Evolutionary conservation across 2,113 vertebrate species (phyloP).

Genomic region (Mormyrus iriodes): DNA sequence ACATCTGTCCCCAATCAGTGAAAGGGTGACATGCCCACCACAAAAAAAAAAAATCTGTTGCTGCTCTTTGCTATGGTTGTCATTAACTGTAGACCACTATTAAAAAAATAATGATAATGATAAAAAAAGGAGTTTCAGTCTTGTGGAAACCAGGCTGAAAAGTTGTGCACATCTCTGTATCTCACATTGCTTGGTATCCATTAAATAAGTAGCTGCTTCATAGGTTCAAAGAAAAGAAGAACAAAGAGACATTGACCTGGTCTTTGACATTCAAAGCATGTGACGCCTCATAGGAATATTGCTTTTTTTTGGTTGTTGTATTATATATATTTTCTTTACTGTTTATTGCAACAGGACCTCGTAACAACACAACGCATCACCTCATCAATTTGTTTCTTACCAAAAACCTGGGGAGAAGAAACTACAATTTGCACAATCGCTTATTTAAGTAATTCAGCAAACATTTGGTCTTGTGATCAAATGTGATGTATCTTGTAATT

Average conservation of each 20-base stretch:
- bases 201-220: constrained; percentile 54
- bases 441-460: constrained; percentile 30
- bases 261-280: constrained; percentile 64
- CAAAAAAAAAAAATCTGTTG: constrained; percentile 36
- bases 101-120: constrained; percentile 42
- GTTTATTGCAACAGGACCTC: constrained; percentile 77
- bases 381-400: constrained; percentile 60
- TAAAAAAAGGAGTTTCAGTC: constrained; percentile 6
- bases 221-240: constrained; percentile 52
- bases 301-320: constrained; percentile 57
- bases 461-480: neutral
- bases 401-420: constrained; percentile 75
- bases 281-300: constrained; percentile 47
- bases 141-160: constrained; percentile 40
- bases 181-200: neutral
- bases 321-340: constrained; percentile 64
- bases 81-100: constrained; percentile 61
- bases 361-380: constrained; percentile 76
- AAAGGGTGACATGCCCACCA: neutral
- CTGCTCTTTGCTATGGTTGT: constrained; percentile 63
- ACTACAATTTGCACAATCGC: constrained; percentile 61
- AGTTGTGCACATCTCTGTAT: constrained; percentile 40
- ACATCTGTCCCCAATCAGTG: neutral
- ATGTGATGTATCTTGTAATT: neutral
- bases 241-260: constrained; percentile 40